Base-by-base conservation (phyloP, 2,888 invertebrate genomes). In the Leptinotarsa peninsularis region DNA sequence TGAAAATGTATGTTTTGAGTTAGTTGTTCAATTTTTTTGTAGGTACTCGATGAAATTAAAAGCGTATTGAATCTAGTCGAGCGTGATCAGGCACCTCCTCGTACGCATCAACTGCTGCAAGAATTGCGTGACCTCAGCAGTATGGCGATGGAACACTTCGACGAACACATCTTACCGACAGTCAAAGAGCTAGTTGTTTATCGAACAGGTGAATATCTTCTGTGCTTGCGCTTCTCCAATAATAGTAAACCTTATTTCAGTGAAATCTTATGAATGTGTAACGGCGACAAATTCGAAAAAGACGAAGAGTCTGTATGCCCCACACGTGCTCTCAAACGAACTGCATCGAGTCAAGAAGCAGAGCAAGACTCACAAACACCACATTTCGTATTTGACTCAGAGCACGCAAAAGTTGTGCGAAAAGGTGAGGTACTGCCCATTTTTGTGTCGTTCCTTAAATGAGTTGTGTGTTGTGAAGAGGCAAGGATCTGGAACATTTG, bases 141-240 rank as follows among this genome's bases (percentile, higher is more conserved):
- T 76, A 96, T 96, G 96, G 97, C 98, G 0, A 97, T 98, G 90
- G 98, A 98, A 85, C 96, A 98, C 87, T 98, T 98, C 86, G 97
- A 98, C 85, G 97, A 98, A 84, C 94, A 95, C 85, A 95, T 98
- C 79, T 89, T 92, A 70, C 93, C 93, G 4, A 81, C 81, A 67
- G 83, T 88, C 49, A 87, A 86, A 80, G 83, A 84, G 72, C 78
- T 82, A 75, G 71, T 83, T 17, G 84, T 84, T 68, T 75, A 78
- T 66, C 75, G 81, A 76, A 77, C 80, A 71, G 82, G 86, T 85
- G 80, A 78, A 23, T 52, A 23, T 27, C 15, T n/a, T 43, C 7
- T 27, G 7, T 43, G 56, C 49, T 52, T 63, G 14, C 56, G 33
- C 49, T 17, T 50, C 18, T 33, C 13, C 54, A 27, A 75, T 50